Percentiles rank a stretch among this genome's conserved stretches.
Conservation (phyloP, 1,140 invertebrate genomes). For the Aphaenogaster ashmeadi region DNA sequence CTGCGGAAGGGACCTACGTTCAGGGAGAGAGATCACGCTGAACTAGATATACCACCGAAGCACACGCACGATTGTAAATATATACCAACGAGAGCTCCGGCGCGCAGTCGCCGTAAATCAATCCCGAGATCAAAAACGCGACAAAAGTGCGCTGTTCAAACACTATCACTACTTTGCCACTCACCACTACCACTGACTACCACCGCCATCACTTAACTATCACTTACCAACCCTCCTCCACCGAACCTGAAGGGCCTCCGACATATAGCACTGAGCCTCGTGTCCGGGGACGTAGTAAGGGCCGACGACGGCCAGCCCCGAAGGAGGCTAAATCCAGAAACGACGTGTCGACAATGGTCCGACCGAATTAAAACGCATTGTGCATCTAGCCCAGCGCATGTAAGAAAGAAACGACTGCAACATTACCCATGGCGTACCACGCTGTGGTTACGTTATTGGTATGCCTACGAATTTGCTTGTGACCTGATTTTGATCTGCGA, state of each 20-base stretch:
- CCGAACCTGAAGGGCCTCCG: constrained; percentile 81
- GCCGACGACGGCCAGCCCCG: constrained; percentile 87
- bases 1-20: not conserved
- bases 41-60: constrained; percentile 55
- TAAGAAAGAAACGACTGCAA: constrained; percentile 74
- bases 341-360: constrained; percentile 80
- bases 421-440: constrained; percentile 65
- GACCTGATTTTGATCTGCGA: constrained; percentile 38
- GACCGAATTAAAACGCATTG: constrained; percentile 88
- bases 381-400: constrained; percentile 88
- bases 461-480: constrained; percentile 70
- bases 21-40: constrained; percentile 66
- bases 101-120: not conserved
- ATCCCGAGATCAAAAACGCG: constrained; percentile 48
- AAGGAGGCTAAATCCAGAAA: constrained; percentile 84
- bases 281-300: constrained; percentile 88
- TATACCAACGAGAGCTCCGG: constrained; percentile 32
- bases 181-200: constrained; percentile 61
- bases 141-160: constrained; percentile 70
- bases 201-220: constrained; percentile 54
- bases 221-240: constrained; percentile 36
- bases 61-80: constrained; percentile 74
- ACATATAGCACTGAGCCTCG: constrained; percentile 89
- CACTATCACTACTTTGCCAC: constrained; percentile 69
- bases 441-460: constrained; percentile 78